phyloP scores from a whole-genome alignment of 2,888 invertebrate genomes.

The Teinopalpus imperialis region DNA sequence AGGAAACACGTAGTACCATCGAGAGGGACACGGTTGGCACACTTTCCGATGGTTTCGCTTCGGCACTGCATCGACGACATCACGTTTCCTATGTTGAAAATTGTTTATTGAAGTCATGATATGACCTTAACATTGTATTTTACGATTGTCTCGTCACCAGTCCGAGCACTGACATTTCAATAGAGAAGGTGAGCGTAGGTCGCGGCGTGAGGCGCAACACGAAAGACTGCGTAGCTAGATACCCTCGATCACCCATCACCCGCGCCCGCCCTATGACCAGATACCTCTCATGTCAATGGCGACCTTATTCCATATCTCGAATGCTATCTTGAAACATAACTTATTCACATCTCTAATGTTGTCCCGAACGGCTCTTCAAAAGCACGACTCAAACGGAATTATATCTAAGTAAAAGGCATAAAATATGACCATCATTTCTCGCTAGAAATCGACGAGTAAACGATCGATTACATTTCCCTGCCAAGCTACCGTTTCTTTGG shows the following conservation, averaged over 20 bases:
- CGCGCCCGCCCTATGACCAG: slow-evolving; percentile 29
- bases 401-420: slow-evolving; percentile 22
- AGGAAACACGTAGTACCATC: slow-evolving; percentile 48
- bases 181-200: slow-evolving; percentile 76
- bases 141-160: slow-evolving; percentile 79
- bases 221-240: slow-evolving; percentile 54
- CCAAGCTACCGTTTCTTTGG: slow-evolving; percentile 39
- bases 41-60: slow-evolving; percentile 69
- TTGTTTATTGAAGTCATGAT: slow-evolving; percentile 81
- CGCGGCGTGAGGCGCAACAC: slow-evolving; percentile 71
- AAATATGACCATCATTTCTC: slow-evolving; percentile 36
- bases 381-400: slow-evolving; percentile 13
- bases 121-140: slow-evolving; percentile 80
- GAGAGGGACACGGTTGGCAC: slow-evolving; percentile 65
- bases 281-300: slow-evolving; percentile 32
- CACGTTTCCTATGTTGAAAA: slow-evolving; percentile 76
- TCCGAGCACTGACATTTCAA: slow-evolving; percentile 78
- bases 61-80: slow-evolving; percentile 60
- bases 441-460: slow-evolving; percentile 37
- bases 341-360: slow-evolving; percentile 31
- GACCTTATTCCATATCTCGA: slow-evolving; percentile 43
- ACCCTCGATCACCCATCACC: slow-evolving; percentile 30
- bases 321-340: slow-evolving; percentile 44
- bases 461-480: slow-evolving; percentile 50
- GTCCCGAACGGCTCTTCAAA: slow-evolving; percentile 11